phyloP scores from a whole-genome alignment of 2,888 invertebrate genomes.

The Tenthredo distinguenda region DNA sequence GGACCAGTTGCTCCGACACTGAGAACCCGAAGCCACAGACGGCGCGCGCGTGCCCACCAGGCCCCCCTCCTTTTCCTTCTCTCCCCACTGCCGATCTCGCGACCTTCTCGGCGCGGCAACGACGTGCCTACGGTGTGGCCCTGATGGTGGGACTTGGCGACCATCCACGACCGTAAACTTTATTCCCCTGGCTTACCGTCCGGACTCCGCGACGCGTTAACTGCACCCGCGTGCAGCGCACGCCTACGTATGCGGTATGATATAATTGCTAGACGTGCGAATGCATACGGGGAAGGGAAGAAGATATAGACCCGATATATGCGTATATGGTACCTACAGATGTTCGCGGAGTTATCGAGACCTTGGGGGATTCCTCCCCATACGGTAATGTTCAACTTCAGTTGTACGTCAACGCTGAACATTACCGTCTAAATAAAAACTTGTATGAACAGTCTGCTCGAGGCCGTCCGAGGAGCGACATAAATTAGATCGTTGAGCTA shows the following conservation, averaged over 20 bases:
- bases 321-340: too few relatives aligned
- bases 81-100: slow-evolving; percentile 33
- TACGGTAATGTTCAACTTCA: neutral
- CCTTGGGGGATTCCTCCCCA: neutral
- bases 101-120: slow-evolving; percentile 44
- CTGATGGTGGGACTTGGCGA: slow-evolving; percentile 41
- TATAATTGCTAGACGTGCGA: neutral
- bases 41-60: slow-evolving; percentile 35
- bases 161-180: slow-evolving; percentile 47
- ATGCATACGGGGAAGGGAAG: too few relatives aligned
- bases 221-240: neutral
- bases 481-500: neutral
- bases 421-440: neutral
- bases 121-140: neutral
- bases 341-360: neutral
- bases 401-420: neutral
- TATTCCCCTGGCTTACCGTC: slow-evolving; percentile 23
- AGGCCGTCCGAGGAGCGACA: neutral
- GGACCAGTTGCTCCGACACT: slow-evolving; percentile 77
- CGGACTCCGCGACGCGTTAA: neutral
- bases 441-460: neutral
- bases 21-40: slow-evolving; percentile 61
- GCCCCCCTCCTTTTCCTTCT: slow-evolving; percentile 44
- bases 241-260: neutral
- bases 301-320: neutral